A percentile compares a stretch with the other conserved stretches of the same genome.
phyloP scores from a whole-genome alignment of 2,888 invertebrate species.

The Gerris lacustris region DNA sequence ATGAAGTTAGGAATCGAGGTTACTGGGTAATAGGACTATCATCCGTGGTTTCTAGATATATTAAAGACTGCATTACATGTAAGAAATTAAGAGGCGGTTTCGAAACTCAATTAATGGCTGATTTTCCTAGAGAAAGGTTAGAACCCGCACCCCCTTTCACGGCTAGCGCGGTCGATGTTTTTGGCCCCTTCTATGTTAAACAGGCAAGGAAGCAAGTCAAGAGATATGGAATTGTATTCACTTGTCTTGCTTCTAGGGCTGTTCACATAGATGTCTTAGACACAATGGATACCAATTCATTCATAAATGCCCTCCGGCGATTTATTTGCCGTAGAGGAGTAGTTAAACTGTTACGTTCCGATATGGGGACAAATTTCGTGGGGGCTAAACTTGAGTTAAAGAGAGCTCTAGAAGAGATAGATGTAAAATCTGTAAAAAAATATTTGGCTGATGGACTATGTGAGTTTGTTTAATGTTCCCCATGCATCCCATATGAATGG shows the following conservation, averaged over 20 bases:
- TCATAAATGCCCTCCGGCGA: neutral
- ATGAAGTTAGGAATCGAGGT: neutral
- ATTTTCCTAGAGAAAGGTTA: neutral
- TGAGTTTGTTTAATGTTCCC: neutral
- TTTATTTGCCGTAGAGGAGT: neutral
- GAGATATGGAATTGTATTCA: neutral
- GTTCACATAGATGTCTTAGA: neutral
- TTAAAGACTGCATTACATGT: neutral
- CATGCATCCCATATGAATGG: too few relatives aligned
- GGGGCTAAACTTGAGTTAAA: neutral
- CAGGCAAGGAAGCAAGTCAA: neutral
- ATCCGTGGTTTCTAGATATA: neutral
- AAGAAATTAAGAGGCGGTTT: neutral
- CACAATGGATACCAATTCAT: neutral
- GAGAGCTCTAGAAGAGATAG: neutral
- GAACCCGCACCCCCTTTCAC: neutral
- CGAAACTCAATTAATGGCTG: neutral
- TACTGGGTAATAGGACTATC: neutral
- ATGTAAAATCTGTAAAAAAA: neutral
- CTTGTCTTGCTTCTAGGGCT: neutral
- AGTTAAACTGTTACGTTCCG: neutral
- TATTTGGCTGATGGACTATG: neutral
- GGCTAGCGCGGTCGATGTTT: neutral
- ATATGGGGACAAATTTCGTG: neutral
- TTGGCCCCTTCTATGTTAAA: neutral